Percentiles rank a stretch among this genome's conserved stretches.
phyloP scores from a whole-genome alignment of 2,888 invertebrate species.

The Rhagonycha fulva region DNA sequence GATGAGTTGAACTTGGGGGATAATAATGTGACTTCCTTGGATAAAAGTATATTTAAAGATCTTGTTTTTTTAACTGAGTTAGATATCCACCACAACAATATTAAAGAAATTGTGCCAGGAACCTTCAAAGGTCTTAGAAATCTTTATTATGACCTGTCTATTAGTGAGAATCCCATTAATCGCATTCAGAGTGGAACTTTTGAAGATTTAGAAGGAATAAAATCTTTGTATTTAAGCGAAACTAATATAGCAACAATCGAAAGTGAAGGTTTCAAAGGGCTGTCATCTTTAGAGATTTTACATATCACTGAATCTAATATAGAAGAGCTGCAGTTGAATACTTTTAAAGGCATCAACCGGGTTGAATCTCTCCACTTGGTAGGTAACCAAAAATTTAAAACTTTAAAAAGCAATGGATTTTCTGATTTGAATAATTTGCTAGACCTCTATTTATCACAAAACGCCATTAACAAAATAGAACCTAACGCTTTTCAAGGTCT shows the following conservation, averaged over 20 bases:
- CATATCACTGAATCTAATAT: neutral
- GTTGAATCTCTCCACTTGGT: neutral
- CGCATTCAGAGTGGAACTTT: neutral
- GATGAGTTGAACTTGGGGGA: neutral
- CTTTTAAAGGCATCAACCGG: neutral
- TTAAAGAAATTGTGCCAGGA: neutral
- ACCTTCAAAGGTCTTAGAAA: neutral
- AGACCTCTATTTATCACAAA: neutral
- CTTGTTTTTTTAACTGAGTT: neutral
- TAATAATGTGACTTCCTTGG: neutral
- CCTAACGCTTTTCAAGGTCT: neutral
- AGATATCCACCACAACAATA: neutral
- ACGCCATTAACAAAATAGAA: neutral
- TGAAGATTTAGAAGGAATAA: neutral
- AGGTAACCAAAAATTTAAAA: neutral
- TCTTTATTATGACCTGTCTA: neutral
- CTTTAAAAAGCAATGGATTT: neutral
- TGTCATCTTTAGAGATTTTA: neutral
- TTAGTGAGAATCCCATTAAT: neutral
- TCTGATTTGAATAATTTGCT: neutral
- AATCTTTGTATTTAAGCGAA: neutral
- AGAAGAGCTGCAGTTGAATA: neutral
- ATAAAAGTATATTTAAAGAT: neutral
- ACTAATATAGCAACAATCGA: neutral
- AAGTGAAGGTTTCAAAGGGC: neutral